Percentiles rank a stretch among this genome's conserved stretches.
These are phyloP conservation scores for Phylloscopus whistleri DNA, from an alignment of 2,113 vertebrate genomes.

Conservation along the genomic window DNA sequence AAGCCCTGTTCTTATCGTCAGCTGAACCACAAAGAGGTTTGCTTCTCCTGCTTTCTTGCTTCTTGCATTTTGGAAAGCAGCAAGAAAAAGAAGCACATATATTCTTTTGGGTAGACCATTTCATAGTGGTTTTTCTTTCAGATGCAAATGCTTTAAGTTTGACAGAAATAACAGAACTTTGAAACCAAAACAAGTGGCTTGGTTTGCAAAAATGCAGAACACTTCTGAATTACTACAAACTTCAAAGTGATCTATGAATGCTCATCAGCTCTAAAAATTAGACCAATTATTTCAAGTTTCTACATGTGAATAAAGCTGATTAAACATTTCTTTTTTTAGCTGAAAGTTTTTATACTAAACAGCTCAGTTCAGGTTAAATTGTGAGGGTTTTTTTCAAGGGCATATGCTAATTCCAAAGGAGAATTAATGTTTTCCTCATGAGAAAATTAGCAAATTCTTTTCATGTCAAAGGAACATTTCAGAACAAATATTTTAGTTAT, in stretches of 20 bases:
- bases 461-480: conserved; percentile 60
- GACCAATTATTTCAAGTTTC: conserved; percentile 48
- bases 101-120: not conserved
- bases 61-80: not conserved
- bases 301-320: conserved; percentile 44
- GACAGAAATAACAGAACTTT: not conserved
- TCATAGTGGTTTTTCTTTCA: not conserved
- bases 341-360: not conserved
- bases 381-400: not conserved
- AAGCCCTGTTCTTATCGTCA: not conserved
- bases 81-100: not conserved
- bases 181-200: not conserved
- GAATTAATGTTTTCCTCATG: not conserved
- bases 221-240: conserved; percentile 9
- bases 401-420: conserved; percentile 21
- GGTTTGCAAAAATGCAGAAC: conserved; percentile 31
- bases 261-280: conserved; percentile 25
- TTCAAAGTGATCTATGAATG: conserved; percentile 24
- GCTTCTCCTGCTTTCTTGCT: not conserved
- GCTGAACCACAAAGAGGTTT: not conserved
- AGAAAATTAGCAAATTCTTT: conserved; percentile 56
- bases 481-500: conserved; percentile 63
- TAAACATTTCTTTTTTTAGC: conserved; percentile 34
- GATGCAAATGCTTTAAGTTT: not conserved
- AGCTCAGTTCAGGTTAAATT: not conserved